phyloP scores from a whole-genome alignment of 2,797 vertebrate species.

The Salarias fasciatus region DNA sequence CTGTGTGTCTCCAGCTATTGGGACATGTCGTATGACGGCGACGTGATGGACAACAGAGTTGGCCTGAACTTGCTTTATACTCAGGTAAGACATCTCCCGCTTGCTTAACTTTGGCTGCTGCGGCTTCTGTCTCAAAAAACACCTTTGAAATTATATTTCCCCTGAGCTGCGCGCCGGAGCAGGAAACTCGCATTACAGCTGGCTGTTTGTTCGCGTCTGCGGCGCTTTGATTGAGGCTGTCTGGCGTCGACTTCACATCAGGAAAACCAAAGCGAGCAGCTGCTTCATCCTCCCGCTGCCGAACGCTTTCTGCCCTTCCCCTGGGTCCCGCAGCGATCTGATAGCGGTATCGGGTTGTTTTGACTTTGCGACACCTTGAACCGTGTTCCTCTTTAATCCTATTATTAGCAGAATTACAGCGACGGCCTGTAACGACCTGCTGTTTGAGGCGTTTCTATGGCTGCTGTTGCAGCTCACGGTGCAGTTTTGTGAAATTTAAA shows the following conservation, averaged over 20 bases:
- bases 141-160: neutral
- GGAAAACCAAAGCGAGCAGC: constrained; percentile 15
- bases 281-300: constrained; percentile 1
- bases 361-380: constrained; percentile 45
- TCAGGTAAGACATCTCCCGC: constrained; percentile 86
- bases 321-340: constrained; percentile 25
- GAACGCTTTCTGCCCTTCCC: constrained; percentile 22
- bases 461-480: neutral
- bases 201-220: constrained; percentile 30
- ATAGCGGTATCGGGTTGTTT: constrained; percentile 35
- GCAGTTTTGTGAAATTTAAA: constrained; percentile 28
- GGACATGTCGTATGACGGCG: constrained; percentile 93
- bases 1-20: constrained; percentile 87
- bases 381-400: constrained; percentile 28
- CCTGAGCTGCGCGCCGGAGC: constrained; percentile 10
- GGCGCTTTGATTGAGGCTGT: constrained; percentile 6
- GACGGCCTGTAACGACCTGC: constrained; percentile 23
- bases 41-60: constrained; percentile 96
- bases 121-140: neutral
- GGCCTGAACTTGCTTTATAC: constrained; percentile 94
- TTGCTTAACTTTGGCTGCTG: neutral
- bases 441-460: constrained; percentile 30
- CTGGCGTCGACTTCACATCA: constrained; percentile 15
- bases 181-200: neutral
- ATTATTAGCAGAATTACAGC: constrained; percentile 23